Percentiles rank a stretch among this genome's conserved stretches.
These are phyloP conservation scores for Eupithecia dodoneata DNA, from an alignment of 2,888 invertebrate species.

Conservation along the genomic window DNA sequence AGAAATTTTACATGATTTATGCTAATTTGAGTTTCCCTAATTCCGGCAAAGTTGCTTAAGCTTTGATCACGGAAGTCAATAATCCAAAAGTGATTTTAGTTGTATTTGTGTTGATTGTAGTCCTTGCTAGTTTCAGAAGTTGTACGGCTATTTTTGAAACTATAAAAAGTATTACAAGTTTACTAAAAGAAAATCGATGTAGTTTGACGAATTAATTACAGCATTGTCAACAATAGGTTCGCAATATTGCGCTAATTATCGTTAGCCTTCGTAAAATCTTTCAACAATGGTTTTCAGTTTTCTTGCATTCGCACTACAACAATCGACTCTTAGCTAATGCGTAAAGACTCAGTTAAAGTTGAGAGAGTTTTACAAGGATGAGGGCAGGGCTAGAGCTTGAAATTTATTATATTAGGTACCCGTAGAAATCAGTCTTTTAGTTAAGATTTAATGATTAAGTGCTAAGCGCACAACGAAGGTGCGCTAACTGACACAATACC, in stretches of 20 bases:
- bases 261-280: background rate
- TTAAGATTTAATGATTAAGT: background rate
- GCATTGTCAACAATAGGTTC: background rate
- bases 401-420: background rate
- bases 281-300: background rate
- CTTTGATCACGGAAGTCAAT: background rate
- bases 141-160: background rate
- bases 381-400: background rate
- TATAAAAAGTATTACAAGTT: background rate
- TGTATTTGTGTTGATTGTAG: no score
- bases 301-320: no score
- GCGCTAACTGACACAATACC: background rate
- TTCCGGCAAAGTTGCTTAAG: background rate
- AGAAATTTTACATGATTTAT: background rate
- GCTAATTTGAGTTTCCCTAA: background rate
- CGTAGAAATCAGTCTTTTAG: background rate
- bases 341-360: background rate
- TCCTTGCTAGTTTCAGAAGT: no score
- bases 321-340: background rate
- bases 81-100: no score
- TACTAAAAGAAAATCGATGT: background rate
- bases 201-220: no score
- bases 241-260: background rate
- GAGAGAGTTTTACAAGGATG: background rate
- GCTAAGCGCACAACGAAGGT: background rate